These are phyloP conservation scores for Lasioglossum pauxillum DNA, from an alignment of 2,888 invertebrate species.

Conservation along the genomic window DNA sequence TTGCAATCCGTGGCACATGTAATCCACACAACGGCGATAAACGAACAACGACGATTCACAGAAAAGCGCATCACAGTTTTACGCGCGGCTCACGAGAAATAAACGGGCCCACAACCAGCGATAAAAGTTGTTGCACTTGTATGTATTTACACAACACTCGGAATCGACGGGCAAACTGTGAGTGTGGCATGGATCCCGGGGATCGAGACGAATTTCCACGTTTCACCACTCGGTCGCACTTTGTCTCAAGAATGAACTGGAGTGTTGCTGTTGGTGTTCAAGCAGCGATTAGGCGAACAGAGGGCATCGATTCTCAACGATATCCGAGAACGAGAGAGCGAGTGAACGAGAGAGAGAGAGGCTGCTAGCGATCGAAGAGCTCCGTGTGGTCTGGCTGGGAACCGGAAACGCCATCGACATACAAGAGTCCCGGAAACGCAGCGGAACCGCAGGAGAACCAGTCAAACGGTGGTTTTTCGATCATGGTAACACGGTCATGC, in stretches of 20 bases:
- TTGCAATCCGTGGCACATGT: conserved; percentile 43
- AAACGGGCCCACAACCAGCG: conserved; percentile 3
- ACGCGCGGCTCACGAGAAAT: conserved; percentile 42
- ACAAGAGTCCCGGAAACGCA: conserved; percentile 13
- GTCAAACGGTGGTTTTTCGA: conserved; percentile 15
- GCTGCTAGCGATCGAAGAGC: conserved; percentile 4
- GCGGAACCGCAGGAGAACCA: neutral
- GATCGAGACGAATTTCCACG: neutral
- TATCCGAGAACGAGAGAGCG: neutral
- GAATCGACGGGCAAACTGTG: neutral
- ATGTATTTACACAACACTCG: conserved; percentile 43
- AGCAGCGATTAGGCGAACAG: neutral
- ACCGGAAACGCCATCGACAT: neutral
- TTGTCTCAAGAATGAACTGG: neutral
- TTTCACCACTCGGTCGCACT: neutral
- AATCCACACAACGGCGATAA: conserved; percentile 55
- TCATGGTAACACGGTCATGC: conserved; percentile 46
- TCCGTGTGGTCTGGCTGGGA: neutral
- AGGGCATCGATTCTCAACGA: neutral
- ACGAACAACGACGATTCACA: conserved; percentile 16
- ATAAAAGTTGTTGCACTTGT: conserved; percentile 33
- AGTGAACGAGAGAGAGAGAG: neutral
- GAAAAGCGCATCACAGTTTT: conserved; percentile 40
- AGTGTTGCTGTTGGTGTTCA: neutral
- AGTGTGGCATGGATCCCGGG: neutral